These are phyloP conservation scores for Paracentrotus lividus DNA, from an alignment of 53 echinoderm and acorn worm species.

Conservation along the genomic window DNA sequence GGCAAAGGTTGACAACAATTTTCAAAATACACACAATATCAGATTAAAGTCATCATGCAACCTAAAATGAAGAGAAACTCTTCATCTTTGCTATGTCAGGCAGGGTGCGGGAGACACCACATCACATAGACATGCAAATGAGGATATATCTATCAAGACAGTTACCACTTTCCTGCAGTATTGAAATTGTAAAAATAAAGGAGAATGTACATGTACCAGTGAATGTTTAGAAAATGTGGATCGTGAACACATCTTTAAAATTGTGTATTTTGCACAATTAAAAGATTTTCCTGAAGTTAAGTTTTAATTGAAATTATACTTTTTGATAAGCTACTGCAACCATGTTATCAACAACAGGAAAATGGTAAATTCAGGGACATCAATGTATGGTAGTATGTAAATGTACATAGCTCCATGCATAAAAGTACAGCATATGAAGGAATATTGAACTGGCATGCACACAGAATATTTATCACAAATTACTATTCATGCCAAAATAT, in stretches of 20 bases:
- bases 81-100: background rate
- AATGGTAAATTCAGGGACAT: background rate
- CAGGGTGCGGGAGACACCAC: background rate
- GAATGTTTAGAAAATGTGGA: too few relatives aligned
- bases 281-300: too few relatives aligned
- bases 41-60: conserved; percentile 10
- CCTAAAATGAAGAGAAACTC: background rate
- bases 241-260: too few relatives aligned
- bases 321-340: too few relatives aligned
- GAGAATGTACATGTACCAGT: background rate
- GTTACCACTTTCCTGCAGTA: background rate
- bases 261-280: too few relatives aligned
- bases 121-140: background rate
- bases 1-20: conserved; percentile 41
- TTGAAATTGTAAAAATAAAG: background rate
- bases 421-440: background rate
- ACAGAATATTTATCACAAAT: background rate
- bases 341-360: background rate
- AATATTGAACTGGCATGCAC: background rate
- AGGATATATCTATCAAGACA: background rate
- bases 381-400: background rate
- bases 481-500: conserved; percentile 23
- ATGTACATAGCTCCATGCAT: background rate
- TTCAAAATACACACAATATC: conserved; percentile 17
- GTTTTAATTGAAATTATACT: too few relatives aligned